phyloP scores from a whole-genome alignment of 2,113 vertebrate genomes.

The Bubo scandiacus region DNA sequence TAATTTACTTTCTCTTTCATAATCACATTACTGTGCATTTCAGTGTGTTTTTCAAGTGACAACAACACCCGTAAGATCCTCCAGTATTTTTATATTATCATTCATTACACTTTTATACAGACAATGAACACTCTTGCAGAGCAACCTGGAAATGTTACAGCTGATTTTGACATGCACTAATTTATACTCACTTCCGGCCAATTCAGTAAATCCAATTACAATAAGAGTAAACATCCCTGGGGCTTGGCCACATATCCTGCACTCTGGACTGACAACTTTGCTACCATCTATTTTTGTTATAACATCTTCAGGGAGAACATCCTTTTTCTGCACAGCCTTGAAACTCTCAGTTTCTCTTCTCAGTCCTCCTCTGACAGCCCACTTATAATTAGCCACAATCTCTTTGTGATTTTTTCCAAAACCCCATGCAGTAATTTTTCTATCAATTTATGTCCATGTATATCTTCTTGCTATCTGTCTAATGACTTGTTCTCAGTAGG shows the following conservation, averaged over 20 bases:
- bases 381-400: not conserved
- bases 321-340: not conserved
- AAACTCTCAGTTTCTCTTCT: not conserved
- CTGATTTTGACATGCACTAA: not conserved
- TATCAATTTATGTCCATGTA: not conserved
- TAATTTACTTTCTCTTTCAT: not conserved
- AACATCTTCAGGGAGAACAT: not conserved
- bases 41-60: not conserved
- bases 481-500: not conserved
- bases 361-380: not conserved
- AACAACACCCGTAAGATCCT: not conserved
- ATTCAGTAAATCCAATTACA: conserved; percentile 1
- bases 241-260: not conserved
- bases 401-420: not conserved
- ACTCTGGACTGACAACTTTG: not conserved
- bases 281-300: not conserved
- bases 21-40: not conserved
- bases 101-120: not conserved
- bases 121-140: not conserved
- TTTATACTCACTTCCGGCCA: not conserved
- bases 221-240: not conserved
- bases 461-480: not conserved
- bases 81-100: not conserved
- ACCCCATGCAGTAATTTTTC: not conserved
- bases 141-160: not conserved